Evolutionary conservation across 2,113 vertebrate genomes (phyloP).

Genomic region (Bettongia penicillata): DNA sequence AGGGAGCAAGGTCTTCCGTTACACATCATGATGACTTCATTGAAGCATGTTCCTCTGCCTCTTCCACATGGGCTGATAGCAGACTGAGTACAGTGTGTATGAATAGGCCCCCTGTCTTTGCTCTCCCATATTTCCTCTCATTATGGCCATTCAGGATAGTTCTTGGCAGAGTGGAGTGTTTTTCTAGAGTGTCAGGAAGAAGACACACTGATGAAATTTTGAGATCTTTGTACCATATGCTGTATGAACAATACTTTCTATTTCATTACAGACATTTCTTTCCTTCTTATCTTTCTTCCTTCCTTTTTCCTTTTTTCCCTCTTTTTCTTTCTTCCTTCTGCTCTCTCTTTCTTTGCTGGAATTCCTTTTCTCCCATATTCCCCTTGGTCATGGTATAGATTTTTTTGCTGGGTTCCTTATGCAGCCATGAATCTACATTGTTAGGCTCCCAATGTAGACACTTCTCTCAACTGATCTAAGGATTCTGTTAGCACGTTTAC

Average conservation of each 20-base stretch:
- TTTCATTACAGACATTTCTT: background rate
- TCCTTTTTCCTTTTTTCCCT: no score
- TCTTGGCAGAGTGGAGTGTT: background rate
- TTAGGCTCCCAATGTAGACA: no score
- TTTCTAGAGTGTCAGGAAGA: background rate
- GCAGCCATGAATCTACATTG: no score
- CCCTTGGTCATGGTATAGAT: no score
- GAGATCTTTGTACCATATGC: background rate
- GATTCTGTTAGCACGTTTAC: no score
- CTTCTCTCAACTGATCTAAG: no score
- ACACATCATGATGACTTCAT: background rate
- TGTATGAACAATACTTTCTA: background rate
- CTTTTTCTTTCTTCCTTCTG: no score
- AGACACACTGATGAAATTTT: background rate
- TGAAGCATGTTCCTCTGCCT: background rate
- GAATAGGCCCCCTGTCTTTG: background rate
- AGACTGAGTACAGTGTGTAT: background rate
- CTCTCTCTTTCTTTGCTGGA: no score
- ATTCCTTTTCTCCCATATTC: no score
- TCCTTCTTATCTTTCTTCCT: background rate
- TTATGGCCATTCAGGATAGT: background rate
- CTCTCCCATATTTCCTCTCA: background rate
- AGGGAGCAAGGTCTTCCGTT: background rate
- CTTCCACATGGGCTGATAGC: background rate
- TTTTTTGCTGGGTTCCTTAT: no score